Base-by-base conservation (phyloP, 1,140 invertebrate genomes). In the Oedothorax gibbosus region DNA sequence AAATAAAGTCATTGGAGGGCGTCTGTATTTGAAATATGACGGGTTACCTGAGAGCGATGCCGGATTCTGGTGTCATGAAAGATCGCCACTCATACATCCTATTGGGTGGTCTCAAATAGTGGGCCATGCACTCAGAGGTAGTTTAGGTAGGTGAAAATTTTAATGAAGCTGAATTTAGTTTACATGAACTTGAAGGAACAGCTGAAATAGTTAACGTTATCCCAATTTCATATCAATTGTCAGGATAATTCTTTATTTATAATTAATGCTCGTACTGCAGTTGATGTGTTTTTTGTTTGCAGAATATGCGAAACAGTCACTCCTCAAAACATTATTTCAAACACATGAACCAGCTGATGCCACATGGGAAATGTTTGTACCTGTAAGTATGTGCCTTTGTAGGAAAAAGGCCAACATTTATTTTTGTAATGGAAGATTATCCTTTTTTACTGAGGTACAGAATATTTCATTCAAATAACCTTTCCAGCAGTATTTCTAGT, bases 21-120 rank as follows among this genome's bases (percentile, higher is more conserved):
- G 97, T 64, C 92, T 99, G 35, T 95, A 97, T 87, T 92, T 99
- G 0, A 94, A 94, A 87, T 99, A 99, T 91, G 96, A 95, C 87
- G 95, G 97, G 87, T 94, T 94, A 72, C 91, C 93, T 10, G 93
- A 94, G 71, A 94, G 95, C 88, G 93, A 93, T 88, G 96, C 88
- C 88, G 88, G 91, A 9, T 99, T 99, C 90, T 99, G 97, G 97
- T 98, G 96, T 88, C 97, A 99, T 87, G 96, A 98, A 90, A 95
- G 97, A 89, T 98, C 97, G 0, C 95, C 96, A 0, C 91, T 99
- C 8, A 96, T 99, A 85, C 97, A 99, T 91, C 96, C 96, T 6
- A 95, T 98, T 5, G 97, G 97, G 15, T 99, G 98, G 98, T 96
- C 97, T 0, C 92, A 92, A 85, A 89, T 94, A 89, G 90, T 94